Base-by-base conservation (phyloP, 1,140 invertebrate genomes). In the Zaprionus lachaisei region DNA sequence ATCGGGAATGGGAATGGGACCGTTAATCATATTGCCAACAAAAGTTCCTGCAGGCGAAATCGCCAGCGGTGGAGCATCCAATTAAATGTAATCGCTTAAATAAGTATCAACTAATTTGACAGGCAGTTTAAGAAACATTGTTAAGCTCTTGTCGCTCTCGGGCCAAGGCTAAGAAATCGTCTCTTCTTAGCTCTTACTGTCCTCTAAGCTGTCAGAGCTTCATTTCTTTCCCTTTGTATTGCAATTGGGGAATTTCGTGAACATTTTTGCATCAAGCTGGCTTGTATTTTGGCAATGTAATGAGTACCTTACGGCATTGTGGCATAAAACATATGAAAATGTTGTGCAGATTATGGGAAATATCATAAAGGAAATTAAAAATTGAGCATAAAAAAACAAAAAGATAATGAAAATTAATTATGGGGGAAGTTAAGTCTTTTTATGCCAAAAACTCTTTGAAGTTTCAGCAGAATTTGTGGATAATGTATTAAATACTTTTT, bases 21-120 rank as follows among this genome's bases (percentile, higher is more conserved):
- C 47, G 47, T 51, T 51, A 51, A 51, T 51, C 47, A 51, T 51
- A 51, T 41, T 41, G 28, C 44, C 44, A 24, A 26, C 14, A 61
- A 61, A 51, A 65, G 22, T 54, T 51, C 26, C 28, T 20, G 7
- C 26, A 14, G 22, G 20, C 34, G 6, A 60, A 68, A 60, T 41
- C n/a, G 65, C 34, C 26, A 17, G 34, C 20, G 12, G 20, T 9
- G 41, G 14, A 38, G 41, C 47, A 69, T 61, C 66, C 66, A 69
- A 61, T 69, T 61, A 69, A 57, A 22, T 22, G n/a, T 60, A 14
- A 56, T 14, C 31, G 31, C 22, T 38, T 38, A 57, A n/a, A 41
- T 44, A 12, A 17, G 20, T 49, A 24, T 49, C 7, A 12, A 34
- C 34, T 24, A 49, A 34, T 49, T 68, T 47, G 26, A 68, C 41